These are phyloP conservation scores for Eristalis pertinax DNA, from an alignment of 2,888 invertebrate genomes.

Conservation along the genomic window DNA sequence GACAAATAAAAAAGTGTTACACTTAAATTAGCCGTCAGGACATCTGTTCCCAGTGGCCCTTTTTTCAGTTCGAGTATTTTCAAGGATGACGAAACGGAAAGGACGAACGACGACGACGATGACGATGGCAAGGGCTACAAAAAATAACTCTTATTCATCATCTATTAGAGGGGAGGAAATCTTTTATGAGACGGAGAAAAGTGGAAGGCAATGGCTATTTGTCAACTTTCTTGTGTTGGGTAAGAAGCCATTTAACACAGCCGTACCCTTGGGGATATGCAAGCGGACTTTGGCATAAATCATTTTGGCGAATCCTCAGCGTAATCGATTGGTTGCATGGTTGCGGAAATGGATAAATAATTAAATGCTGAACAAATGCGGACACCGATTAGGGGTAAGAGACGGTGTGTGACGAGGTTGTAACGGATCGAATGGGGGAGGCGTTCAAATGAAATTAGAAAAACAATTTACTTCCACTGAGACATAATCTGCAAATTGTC, in stretches of 20 bases:
- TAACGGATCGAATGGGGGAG: too few relatives aligned
- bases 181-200: constrained; percentile 42
- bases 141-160: constrained; percentile 30
- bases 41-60: constrained; percentile 65
- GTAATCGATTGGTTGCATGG: constrained; percentile 59
- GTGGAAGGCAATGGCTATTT: constrained; percentile 36
- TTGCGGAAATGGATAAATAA: constrained; percentile 54
- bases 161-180: constrained; percentile 34
- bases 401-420: too few relatives aligned
- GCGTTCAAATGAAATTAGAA: too few relatives aligned
- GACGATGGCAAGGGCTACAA: background rate
- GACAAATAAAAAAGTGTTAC: constrained; percentile 13
- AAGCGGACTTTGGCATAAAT: constrained; percentile 61
- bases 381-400: background rate
- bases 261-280: background rate
- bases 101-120: background rate
- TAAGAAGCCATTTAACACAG: background rate
- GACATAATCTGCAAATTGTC: background rate
- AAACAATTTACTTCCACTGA: background rate
- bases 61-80: constrained; percentile 48
- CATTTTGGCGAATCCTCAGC: constrained; percentile 57
- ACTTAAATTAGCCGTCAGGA: constrained; percentile 51
- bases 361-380: constrained; percentile 54
- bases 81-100: constrained; percentile 43
- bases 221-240: background rate